Base-by-base conservation (phyloP, 2,888 invertebrate genomes). In the Stenotaenia linearis region DNA sequence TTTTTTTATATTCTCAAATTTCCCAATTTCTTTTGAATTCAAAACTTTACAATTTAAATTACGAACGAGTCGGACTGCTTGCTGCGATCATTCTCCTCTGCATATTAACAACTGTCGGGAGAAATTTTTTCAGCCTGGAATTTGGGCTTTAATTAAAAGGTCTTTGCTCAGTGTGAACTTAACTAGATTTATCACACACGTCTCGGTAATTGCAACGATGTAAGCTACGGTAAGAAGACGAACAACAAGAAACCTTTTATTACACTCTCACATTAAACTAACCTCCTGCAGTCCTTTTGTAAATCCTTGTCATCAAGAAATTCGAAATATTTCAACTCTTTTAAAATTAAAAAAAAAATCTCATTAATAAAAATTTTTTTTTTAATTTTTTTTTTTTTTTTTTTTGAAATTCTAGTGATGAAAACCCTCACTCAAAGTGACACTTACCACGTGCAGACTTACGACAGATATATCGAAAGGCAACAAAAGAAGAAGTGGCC, bases 61-160 rank as follows among this genome's bases (percentile, higher is more conserved):
- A 69, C n/a, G 69, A 15, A 10, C 69, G 25, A 69, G 28, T 69
- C 28, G 69, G 69, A 69, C 69, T 69, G 69, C 69, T 69, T 69
- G 69, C 69, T 69, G 69, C 28, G 69, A 12, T 69, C 12, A 69
- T 69, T 69, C 69, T 69, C 69, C 28, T 12, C 69, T 69, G 69
- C 69, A 69, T 69, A 69, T 69, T 69, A 69, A 69, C 69, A 69
- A 69, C 69, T 69, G 69, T 25, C 15, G 18, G 18, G 28, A 25
- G 69, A 69, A 69, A 69, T 12, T 69, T 69, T 69, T 69, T 69
- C 69, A 6, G 25, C 9, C 4, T 69, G 69, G 69, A 69, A 69
- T 69, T 69, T 69, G 69, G 69, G 69, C 69, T 69, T 69, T 69
- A 69, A 69, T 69, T 69, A 69, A 69, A 69, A 69, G 69, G 69